Evolutionary conservation across 2,888 invertebrate genomes (phyloP).

Genomic region (Macrophya alboannulata): DNA sequence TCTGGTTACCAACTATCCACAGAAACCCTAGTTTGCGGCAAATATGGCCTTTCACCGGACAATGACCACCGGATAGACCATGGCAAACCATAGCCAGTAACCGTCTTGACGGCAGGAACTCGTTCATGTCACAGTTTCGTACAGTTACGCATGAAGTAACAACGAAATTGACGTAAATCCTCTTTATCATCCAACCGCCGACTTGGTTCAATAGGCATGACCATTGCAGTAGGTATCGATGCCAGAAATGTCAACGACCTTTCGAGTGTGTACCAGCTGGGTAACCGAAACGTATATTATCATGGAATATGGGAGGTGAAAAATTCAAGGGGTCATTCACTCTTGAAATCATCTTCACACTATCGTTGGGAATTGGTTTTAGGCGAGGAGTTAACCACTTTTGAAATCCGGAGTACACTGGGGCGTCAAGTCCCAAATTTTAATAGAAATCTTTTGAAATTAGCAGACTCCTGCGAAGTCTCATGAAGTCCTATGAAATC

Average conservation of each 20-base stretch:
- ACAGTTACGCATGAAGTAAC: neutral
- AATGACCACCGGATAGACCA: slow-evolving; percentile 48
- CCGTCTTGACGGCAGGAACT: neutral
- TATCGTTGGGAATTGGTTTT: neutral
- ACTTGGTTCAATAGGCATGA: neutral
- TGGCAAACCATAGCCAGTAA: neutral
- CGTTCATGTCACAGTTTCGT: neutral
- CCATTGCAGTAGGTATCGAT: neutral
- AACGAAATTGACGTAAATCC: neutral
- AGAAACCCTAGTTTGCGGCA: slow-evolving; percentile 5
- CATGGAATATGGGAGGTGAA: neutral
- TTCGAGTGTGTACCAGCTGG: neutral
- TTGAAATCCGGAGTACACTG: no score
- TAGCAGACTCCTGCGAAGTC: no score
- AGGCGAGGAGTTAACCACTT: no score
- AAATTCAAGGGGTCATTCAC: neutral
- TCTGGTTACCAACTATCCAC: neutral
- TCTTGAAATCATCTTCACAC: neutral
- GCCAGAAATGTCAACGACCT: neutral
- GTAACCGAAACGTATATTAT: neutral
- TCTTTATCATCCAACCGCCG: neutral
- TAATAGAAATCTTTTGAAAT: no score
- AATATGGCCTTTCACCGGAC: slow-evolving; percentile 55
- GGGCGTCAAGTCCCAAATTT: no score
- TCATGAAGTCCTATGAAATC: neutral